Evolutionary conservation across 2,888 invertebrate genomes (phyloP).

Genomic region (Noctuana brunneofusca): DNA sequence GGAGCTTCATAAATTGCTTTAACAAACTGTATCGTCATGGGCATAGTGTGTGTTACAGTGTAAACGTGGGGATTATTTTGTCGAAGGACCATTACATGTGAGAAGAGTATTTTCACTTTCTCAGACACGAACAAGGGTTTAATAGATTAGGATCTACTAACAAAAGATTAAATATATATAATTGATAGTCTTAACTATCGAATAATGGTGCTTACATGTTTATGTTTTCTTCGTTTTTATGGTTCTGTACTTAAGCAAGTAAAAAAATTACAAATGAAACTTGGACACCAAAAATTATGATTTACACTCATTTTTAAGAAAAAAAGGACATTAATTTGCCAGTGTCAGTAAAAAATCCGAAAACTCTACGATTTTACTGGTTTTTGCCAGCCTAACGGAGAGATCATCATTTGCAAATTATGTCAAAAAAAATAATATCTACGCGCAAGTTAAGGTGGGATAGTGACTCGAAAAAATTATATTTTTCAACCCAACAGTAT

Average conservation of each 20-base stretch:
- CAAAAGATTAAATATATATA: background rate
- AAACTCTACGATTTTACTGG: too few species aligned
- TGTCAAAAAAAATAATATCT: background rate
- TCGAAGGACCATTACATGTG: conserved; percentile 41
- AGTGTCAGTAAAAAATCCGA: too few species aligned
- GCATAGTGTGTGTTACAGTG: conserved; percentile 36
- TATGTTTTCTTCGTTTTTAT: too few species aligned
- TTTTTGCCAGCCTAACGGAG: background rate
- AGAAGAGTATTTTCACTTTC: conserved; percentile 17
- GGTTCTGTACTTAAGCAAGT: too few species aligned
- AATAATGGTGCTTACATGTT: too few species aligned
- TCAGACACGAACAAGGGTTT: conserved; percentile 16
- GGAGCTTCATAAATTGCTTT: conserved; percentile 44
- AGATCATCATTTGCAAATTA: background rate
- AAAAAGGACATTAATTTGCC: too few species aligned
- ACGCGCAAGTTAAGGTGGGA: background rate
- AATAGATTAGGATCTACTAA: conserved; percentile 1
- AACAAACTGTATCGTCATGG: conserved; percentile 34
- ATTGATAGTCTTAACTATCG: too few species aligned
- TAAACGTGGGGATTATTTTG: conserved; percentile 48
- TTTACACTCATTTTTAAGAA: too few species aligned
- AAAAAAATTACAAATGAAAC: too few species aligned
- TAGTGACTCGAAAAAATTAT: background rate
- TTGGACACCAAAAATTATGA: too few species aligned
- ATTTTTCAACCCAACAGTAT: conserved; percentile 31